Percentiles rank a stretch among this genome's conserved stretches.
Conservation (phyloP, 1,140 invertebrate genomes). For the Sminthurides bifidus region DNA sequence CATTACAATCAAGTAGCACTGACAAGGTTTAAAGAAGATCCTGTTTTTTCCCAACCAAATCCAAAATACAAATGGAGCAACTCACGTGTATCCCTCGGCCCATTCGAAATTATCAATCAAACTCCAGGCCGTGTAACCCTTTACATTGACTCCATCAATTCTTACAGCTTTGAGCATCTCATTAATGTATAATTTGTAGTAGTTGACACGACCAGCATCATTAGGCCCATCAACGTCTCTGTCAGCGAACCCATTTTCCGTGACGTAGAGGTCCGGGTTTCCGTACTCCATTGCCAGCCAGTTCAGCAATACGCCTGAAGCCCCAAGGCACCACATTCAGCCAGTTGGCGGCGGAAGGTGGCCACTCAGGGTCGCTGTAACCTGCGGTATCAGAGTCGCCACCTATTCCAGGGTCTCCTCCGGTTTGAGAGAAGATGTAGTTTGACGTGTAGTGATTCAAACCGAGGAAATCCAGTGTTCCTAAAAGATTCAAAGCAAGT, state of each 20-base stretch:
- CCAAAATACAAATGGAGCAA: too few relatives aligned
- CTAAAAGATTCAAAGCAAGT: too few relatives aligned
- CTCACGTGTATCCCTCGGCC: constrained; percentile 14
- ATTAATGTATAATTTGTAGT: constrained; percentile 12
- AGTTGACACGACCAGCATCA: constrained; percentile 12
- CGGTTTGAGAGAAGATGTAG: not conserved
- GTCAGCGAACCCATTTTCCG: constrained; percentile 26
- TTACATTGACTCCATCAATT: constrained; percentile 13
- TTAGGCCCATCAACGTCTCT: not conserved
- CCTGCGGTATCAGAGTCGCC: not conserved
- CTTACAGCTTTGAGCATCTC: constrained; percentile 11
- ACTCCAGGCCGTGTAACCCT: constrained; percentile 16
- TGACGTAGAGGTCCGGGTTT: constrained; percentile 25
- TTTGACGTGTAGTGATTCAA: constrained; percentile 17
- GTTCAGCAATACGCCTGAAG: constrained; percentile 41
- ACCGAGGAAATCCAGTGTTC: constrained; percentile 28
- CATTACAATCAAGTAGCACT: too few relatives aligned
- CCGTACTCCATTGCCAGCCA: constrained; percentile 11
- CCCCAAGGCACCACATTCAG: constrained; percentile 35
- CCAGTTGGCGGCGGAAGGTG: not conserved
- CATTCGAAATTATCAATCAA: constrained; percentile 29
- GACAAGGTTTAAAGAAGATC: too few relatives aligned
- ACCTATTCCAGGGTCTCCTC: not conserved
- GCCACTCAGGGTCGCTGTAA: constrained; percentile 6
- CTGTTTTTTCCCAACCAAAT: too few relatives aligned